phyloP scores from a whole-genome alignment of 2,797 vertebrate genomes.

The Brotula barbata region DNA sequence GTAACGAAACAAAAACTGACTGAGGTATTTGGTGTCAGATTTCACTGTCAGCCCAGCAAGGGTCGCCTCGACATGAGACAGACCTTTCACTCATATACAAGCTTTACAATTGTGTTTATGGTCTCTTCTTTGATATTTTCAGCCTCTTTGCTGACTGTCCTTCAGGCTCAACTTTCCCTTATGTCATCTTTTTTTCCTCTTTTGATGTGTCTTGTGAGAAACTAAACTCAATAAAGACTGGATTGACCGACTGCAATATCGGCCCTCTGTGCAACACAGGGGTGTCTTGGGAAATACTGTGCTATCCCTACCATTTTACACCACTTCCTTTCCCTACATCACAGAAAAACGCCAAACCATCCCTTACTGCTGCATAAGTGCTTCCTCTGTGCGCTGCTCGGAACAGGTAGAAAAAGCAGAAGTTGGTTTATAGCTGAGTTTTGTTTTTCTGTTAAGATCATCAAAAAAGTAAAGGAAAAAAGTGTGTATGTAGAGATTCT shows the following conservation, averaged over 20 bases:
- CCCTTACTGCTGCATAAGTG: conserved; percentile 11
- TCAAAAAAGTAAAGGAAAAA: conserved; percentile 58
- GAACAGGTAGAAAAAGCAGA: conserved; percentile 64
- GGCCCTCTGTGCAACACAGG: conserved; percentile 7
- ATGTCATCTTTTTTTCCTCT: background rate
- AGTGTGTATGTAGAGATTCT: conserved; percentile 39
- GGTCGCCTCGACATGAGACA: conserved; percentile 29
- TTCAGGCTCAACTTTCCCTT: background rate
- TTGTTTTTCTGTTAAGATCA: conserved; percentile 48
- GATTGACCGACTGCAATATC: conserved; percentile 27
- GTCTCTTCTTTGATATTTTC: conserved; percentile 11
- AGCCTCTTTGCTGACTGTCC: background rate
- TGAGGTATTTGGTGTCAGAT: conserved; percentile 21
- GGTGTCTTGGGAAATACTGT: conserved; percentile 59
- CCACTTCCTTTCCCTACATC: conserved; percentile 55
- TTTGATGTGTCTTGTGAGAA: conserved; percentile 23
- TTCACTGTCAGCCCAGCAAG: background rate
- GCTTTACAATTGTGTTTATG: conserved; percentile 18
- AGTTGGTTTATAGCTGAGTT: conserved; percentile 35
- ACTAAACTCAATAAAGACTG: conserved; percentile 32
- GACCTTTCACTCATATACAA: background rate
- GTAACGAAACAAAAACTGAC: conserved; percentile 39
- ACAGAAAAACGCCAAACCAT: conserved; percentile 40
- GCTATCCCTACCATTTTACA: conserved; percentile 52
- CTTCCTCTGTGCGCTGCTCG: conserved; percentile 60